Base-by-base conservation (phyloP, 2,113 vertebrate species). In the Pseudolaguvia tuberculata region DNA sequence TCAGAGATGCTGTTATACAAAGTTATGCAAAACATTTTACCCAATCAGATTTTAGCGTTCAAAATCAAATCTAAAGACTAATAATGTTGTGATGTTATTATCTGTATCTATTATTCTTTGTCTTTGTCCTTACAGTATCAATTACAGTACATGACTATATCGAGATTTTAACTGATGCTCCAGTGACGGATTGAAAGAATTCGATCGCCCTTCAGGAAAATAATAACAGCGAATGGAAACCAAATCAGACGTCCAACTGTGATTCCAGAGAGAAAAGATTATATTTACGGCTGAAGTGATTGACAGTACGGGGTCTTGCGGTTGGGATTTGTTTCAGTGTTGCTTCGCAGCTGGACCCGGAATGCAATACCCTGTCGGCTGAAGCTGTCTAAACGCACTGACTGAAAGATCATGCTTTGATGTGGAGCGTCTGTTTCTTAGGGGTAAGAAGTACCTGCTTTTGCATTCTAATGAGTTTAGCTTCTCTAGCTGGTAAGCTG, bases 331-430 rank as follows among this genome's bases (percentile, higher is more conserved):
- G 10, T 42, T 39, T 17, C 8, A 58, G 48, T 25, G 17, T 57
- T 29, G 21, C 15, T 69, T 56, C 23, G 42, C 31, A 29, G 42
- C 56, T 48, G 21, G 29, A 17, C 45, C 8, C 21, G 21, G 59
- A 53, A 78, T 61, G 17, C 52, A 47, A 68, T 73, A 21, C 47
- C 31, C 48, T 23, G 29, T 56, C 71, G 50, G 51, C 31, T 72
- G 58, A 66, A 15, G 18, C 7, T 20, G 51, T 12, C 21, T 21
- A 21, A 47, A 18, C 50, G 58, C 12, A 52, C 48, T 45, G 47
- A 48, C 15, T 18, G 25, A 31, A 59, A 59, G 11, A 56, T 47
- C 23, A 12, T 39, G n/a, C n/a, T 56, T 45, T 42, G 1, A n/a
- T 58, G 17, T 71, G 52, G 14, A 31, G 17, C n/a, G 20, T 72